Percentiles rank a stretch among this genome's conserved stretches.
Conservation (phyloP, 2,797 vertebrate genomes). For the Mus spretus region DNA sequence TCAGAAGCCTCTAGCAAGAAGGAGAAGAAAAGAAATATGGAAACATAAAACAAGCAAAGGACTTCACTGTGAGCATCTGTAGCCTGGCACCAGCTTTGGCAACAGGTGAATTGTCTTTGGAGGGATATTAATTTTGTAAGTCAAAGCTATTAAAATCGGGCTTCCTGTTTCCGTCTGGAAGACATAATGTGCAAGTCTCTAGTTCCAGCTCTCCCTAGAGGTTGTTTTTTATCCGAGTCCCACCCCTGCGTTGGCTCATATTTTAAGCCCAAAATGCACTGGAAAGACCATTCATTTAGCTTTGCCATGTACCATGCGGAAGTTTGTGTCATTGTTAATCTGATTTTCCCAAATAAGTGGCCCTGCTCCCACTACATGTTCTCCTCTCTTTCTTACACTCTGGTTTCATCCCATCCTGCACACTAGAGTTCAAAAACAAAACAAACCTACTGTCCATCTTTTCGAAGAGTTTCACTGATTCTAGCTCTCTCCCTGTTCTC, state of each 20-base stretch:
- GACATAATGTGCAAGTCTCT: slow-evolving; percentile 62
- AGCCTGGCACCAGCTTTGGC: slow-evolving; percentile 81
- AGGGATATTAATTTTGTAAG: slow-evolving; percentile 82
- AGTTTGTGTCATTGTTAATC: slow-evolving; percentile 76
- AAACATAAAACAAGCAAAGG: slow-evolving; percentile 75
- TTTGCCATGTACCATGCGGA: slow-evolving; percentile 70
- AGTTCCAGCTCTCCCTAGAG: slow-evolving; percentile 67
- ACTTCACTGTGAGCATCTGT: slow-evolving; percentile 73
- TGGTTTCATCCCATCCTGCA: not conserved
- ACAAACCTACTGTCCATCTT: not conserved
- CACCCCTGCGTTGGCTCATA: slow-evolving; percentile 21
- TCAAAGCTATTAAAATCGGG: slow-evolving; percentile 82
- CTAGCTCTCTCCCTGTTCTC: not conserved
- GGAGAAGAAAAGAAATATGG: slow-evolving; percentile 67
- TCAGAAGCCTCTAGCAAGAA: slow-evolving; percentile 75
- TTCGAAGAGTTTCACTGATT: not conserved
- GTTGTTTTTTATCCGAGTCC: slow-evolving; percentile 70
- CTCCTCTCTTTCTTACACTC: not conserved
- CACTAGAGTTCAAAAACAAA: slow-evolving; percentile 23
- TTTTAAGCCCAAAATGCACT: slow-evolving; percentile 57
- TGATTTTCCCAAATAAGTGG: slow-evolving; percentile 28
- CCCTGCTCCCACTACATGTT: slow-evolving; percentile 33
- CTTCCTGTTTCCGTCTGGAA: slow-evolving; percentile 81
- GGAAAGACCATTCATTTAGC: slow-evolving; percentile 66
- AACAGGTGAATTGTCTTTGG: slow-evolving; percentile 85